Evolutionary conservation across 1,140 invertebrate species (phyloP), one percentile per base, ranked within the genome.

Genomic region (Penaeus vannamei): DNA sequence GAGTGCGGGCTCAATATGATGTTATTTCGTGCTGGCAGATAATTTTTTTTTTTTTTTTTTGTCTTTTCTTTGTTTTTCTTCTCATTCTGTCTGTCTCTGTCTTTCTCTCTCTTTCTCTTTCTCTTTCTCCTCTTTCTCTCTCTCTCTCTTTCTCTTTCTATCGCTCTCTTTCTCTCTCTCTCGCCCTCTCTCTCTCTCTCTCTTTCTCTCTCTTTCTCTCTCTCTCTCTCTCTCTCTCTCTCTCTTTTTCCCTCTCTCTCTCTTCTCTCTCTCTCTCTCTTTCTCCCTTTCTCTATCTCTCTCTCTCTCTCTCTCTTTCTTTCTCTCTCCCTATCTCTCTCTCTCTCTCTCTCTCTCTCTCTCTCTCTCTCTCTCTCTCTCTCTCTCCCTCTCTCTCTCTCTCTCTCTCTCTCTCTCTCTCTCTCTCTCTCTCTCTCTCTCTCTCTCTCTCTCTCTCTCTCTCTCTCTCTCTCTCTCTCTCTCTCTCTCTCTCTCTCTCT

Each of bases 241-340:
- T 42, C 3, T 42, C 36, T 42, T 5, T 42, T 7, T 42, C 3
- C 8, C 36, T 42, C 3, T 42, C 59, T 59, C 22, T 20, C 29
- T 59, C 64, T 60, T 59, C 80, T 72, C 72, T 86, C 85, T 79
- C 77, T 72, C 46, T 86, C 62, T 46, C 46, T 19, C 64, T 46
- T 0, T 53, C 1, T 36, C 10, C 23, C 72, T n/a, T 0, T 36
- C 29, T 77, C 3, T 77, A 8, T 77, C 0, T 42, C 53, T 23
- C 26, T 61, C 10, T 0, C 59, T 29, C 26, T n/a, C n/a, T 7
- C 81, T 26, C 3, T 26, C n/a, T 19, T n/a, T 60, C 42, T 60
- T 7, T 10, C 59, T 29, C 8, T 23, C 22, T 60, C 3, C 46
- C 0, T 60, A 26, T 60, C 53, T 61, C 32, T 53, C 46, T 46